phyloP scores from a whole-genome alignment of 2,113 vertebrate genomes.

The Corythornis cristatus region DNA sequence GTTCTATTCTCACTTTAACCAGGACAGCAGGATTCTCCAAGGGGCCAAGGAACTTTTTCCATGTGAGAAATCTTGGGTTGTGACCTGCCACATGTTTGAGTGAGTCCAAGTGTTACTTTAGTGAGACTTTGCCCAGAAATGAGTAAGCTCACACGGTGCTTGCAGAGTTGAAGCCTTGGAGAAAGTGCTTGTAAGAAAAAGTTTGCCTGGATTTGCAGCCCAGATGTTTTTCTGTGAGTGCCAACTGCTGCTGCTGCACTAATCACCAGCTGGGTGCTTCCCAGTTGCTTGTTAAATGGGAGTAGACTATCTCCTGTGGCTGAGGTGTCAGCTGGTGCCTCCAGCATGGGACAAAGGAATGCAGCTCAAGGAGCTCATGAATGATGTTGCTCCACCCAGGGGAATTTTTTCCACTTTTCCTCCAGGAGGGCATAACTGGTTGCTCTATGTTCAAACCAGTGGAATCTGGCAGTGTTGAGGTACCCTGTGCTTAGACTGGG shows the following conservation, averaged over 20 bases:
- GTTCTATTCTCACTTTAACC: too few relatives aligned
- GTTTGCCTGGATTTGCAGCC: neutral
- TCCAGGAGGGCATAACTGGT: neutral
- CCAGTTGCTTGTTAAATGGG: neutral
- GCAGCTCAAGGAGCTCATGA: fast-evolving
- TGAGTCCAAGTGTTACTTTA: neutral
- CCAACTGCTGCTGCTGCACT: neutral
- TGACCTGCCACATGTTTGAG: neutral
- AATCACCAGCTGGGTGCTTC: fast-evolving
- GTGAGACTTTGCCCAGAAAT: neutral
- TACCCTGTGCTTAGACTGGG: neutral
- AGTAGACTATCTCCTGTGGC: fast-evolving
- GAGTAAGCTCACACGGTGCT: fast-evolving
- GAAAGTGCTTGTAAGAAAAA: neutral
- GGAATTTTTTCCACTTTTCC: neutral
- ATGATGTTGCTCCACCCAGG: fast-evolving
- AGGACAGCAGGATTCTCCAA: neutral
- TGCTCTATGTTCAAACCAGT: neutral
- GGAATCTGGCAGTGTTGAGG: fast-evolving
- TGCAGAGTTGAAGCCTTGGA: neutral
- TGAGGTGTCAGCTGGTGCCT: neutral
- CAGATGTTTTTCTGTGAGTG: neutral
- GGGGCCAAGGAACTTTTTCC: neutral
- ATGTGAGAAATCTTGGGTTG: neutral
- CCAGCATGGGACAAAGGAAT: neutral